Conservation (phyloP, 2,888 invertebrate species). For the Rhagium mordax region DNA sequence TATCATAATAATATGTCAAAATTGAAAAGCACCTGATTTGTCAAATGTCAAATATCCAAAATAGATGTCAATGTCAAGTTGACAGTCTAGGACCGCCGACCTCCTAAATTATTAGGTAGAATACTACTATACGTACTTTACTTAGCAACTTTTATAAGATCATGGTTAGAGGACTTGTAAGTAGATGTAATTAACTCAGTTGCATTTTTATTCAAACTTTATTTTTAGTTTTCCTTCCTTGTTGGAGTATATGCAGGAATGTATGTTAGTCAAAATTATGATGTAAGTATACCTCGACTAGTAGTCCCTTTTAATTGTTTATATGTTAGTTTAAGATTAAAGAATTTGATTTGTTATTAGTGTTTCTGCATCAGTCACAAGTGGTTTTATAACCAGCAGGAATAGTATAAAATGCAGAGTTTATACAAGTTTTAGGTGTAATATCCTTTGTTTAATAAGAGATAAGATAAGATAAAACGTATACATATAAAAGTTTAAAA, state of each 20-base stretch:
- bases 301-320: neutral
- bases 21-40: too few species aligned
- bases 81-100: neutral
- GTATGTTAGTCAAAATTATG: slow-evolving; percentile 83
- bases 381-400: too few species aligned
- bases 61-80: neutral
- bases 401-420: too few species aligned
- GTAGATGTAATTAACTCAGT: slow-evolving; percentile 41
- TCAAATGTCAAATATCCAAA: too few species aligned
- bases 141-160: slow-evolving; percentile 18
- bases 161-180: slow-evolving; percentile 66
- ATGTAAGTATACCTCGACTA: slow-evolving; percentile 71
- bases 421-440: too few species aligned
- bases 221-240: slow-evolving; percentile 78
- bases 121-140: neutral
- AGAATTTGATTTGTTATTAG: too few species aligned
- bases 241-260: slow-evolving; percentile 82
- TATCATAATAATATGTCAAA: neutral
- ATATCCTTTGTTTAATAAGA: too few species aligned
- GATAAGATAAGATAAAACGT: too few species aligned
- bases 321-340: neutral
- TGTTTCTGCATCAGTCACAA: too few species aligned
- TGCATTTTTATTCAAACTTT: slow-evolving; percentile 48
- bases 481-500: too few species aligned
- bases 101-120: neutral